Evolutionary conservation across 2,888 invertebrate genomes (phyloP), one percentile per base, ranked within the genome.

Genomic region (Blastobasis adustella): DNA sequence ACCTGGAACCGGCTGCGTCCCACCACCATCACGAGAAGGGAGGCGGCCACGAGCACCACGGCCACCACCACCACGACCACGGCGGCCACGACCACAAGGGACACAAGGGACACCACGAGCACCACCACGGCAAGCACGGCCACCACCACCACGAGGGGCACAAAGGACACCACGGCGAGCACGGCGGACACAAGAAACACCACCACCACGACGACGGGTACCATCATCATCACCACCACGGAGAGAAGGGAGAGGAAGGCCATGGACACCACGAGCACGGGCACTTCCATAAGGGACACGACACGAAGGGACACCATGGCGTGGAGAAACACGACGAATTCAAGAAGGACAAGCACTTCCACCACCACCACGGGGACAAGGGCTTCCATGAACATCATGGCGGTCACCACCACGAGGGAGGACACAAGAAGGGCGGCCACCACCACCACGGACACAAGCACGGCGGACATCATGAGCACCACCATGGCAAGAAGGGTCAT

Each of bases 331-430:
- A 93, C 60, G 94, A 95, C 78, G 95, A 95, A 77, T 94, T 91
- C 86, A 94, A 95, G 72, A 95, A 95, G 76, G 93, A 95, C 69
- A 95, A 95, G 69, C 94, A 95, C 77, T 95, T 94, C 91, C 95
- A 92, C 76, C 94, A 95, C 63, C 94, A 95, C 74, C 93, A 94
- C 67, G 94, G 95, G 60, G 93, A 94, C 62, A 92, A 92, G 60
- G 95, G 94, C 0, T 92, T 91, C 69, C 93, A 95, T 73, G 93
- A 93, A 67, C 93, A 94, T 66, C 92, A 95, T 71, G 95, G 94
- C 50, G 93, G 91, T 43, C 92, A 92, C 73, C 93, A 94, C 71
- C 93, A 95, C 69, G 93, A 92, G 68, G 93, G 93, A 61, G 93
- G 91, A 41, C 90, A 94, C 87, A 93, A 95, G 80, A 94, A 95